A percentile compares a stretch with the other conserved stretches of the same genome.
phyloP scores from a whole-genome alignment of 2,113 vertebrate species.

The Daubentonia madagascariensis region DNA sequence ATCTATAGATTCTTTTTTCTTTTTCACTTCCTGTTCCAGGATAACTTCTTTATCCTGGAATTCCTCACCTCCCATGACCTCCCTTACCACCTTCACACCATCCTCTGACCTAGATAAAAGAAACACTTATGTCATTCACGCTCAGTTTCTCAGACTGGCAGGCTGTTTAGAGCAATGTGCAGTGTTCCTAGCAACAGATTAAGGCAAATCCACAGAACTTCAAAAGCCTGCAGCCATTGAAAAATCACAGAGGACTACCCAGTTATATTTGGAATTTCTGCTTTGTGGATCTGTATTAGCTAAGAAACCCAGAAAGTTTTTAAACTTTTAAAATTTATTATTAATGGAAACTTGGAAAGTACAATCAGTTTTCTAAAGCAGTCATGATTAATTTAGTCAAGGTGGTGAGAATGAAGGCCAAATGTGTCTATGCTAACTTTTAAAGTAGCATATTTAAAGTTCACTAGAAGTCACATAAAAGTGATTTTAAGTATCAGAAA shows the following conservation, averaged over 20 bases:
- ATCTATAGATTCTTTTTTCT: background rate
- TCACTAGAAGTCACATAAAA: background rate
- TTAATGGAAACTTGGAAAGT: constrained; percentile 43
- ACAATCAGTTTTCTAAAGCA: background rate
- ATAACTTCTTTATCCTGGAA: background rate
- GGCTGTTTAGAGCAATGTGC: constrained; percentile 30
- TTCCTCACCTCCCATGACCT: background rate
- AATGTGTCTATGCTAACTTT: background rate
- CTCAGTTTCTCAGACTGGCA: constrained; percentile 42
- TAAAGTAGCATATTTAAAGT: background rate
- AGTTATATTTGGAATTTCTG: constrained; percentile 19
- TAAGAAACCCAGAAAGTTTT: background rate
- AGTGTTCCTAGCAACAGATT: constrained; percentile 49
- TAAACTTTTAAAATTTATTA: constrained; percentile 11
- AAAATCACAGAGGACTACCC: constrained; percentile 12
- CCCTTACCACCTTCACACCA: background rate
- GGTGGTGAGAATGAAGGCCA: background rate
- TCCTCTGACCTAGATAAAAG: constrained; percentile 51
- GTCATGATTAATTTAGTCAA: background rate
- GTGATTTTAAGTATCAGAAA: background rate
- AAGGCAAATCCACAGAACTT: constrained; percentile 31
- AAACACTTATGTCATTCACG: constrained; percentile 54
- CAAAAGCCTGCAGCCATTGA: constrained; percentile 28
- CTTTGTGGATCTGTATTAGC: constrained; percentile 19
- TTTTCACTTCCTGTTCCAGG: background rate